Base-by-base conservation (phyloP, 2,113 vertebrate genomes). In the Urocitellus parryii region DNA sequence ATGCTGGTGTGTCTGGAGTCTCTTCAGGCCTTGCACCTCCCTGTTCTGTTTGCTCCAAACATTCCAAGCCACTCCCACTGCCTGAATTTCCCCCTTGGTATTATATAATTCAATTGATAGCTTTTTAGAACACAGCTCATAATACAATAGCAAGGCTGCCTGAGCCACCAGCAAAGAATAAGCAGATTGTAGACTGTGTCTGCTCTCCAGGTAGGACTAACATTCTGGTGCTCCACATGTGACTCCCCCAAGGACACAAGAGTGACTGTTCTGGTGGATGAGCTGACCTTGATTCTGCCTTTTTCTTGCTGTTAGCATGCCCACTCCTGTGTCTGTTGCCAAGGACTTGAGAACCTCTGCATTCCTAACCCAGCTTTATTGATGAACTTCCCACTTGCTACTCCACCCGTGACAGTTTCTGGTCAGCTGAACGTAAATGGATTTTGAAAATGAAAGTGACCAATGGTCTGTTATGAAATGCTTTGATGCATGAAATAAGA, bases 401-500 rank as follows among this genome's bases (percentile, higher is more conserved):
- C 94, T 92, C 92, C 72, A 96, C 82, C 88, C 39, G 2, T 95
- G 94, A 96, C 86, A 42, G 29, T 96, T 94, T 97, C 96, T 94
- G 91, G 96, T 94, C 95, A 94, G 89, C 96, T 94, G 72, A 78
- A 90, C 91, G 80, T 81, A 96, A 96, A 93, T 94, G 88, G 82
- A 80, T 87, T 97, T 94, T 97, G 86, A 72, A 96, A 98, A 94
- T 96, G 93, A 95, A 96, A 97, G 92, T 96, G 96, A 97, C 95
- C 94, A 92, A 29, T 88, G 61, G 86, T 93, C 94, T 97, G 85
- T 96, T 96, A 89, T 29, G 83, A 95, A 96, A 96, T 74, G 89
- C 89, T 56, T 24, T 96, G 51, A 80, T 90, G 72, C 91, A 68
- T 97, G 91, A 95, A 97, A 95, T 90, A 94, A 84, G 95, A 97